A percentile compares a stretch with the other conserved stretches of the same genome.
Evolutionary conservation across 2,888 invertebrate species (phyloP).

Genomic region (Parnassius mnemosyne): DNA sequence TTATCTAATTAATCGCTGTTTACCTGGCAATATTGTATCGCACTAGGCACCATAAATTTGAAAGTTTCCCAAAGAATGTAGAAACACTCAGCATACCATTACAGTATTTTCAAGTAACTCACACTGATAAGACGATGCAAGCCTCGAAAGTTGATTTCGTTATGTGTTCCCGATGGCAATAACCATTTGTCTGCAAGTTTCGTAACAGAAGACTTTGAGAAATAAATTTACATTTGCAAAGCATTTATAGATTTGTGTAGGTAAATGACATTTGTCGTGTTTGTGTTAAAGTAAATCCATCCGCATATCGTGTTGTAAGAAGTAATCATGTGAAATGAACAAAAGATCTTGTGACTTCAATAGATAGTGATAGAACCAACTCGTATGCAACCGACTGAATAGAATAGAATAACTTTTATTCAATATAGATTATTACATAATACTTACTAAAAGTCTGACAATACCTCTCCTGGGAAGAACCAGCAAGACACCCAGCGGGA

Average conservation of each 20-base stretch:
- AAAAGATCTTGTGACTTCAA: no score
- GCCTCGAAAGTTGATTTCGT: constrained; percentile 21
- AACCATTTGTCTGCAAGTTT: constrained; percentile 25
- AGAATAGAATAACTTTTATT: no score
- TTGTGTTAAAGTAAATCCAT: no score
- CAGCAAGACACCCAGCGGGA: no score
- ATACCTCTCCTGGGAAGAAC: no score
- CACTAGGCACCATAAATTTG: constrained; percentile 1
- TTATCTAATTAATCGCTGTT: neutral
- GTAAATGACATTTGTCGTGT: neutral
- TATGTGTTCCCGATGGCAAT: constrained; percentile 26
- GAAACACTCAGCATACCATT: constrained; percentile 8
- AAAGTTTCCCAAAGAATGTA: constrained; percentile 17
- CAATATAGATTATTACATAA: no score
- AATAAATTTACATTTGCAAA: constrained; percentile 12
- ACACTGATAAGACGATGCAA: constrained; percentile 23
- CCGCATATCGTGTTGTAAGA: no score
- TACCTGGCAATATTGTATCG: neutral
- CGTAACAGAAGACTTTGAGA: constrained; percentile 4
- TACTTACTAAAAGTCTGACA: no score
- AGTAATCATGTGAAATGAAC: no score
- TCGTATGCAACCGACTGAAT: no score
- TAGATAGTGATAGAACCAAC: no score
- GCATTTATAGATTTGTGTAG: constrained; percentile 1
- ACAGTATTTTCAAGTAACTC: constrained; percentile 21